These are phyloP conservation scores for Dendrolimus kikuchii DNA, from an alignment of 1,140 invertebrate genomes.

Conservation along the genomic window DNA sequence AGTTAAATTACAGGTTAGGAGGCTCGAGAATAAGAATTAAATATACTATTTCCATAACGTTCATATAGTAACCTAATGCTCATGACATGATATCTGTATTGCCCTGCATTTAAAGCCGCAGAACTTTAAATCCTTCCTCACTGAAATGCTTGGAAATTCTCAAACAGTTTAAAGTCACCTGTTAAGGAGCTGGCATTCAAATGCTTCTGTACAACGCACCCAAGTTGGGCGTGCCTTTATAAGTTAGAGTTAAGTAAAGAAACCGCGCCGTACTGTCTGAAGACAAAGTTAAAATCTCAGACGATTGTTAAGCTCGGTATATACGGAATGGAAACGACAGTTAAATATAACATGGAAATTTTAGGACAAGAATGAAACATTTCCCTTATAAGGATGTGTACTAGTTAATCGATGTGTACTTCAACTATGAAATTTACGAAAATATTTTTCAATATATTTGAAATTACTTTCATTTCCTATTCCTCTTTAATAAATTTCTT, in stretches of 20 bases:
- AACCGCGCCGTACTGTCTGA: constrained; percentile 45
- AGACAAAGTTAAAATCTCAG: constrained; percentile 47
- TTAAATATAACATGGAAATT: neutral
- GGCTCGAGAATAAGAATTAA: no score
- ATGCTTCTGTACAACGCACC: constrained; percentile 27
- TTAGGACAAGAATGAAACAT: neutral
- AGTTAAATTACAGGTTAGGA: no score
- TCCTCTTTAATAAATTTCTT: no score
- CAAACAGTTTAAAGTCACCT: constrained; percentile 50
- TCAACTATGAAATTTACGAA: no score
- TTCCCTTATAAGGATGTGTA: no score
- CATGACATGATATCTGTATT: no score
- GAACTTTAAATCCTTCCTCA: constrained; percentile 46
- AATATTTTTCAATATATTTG: no score
- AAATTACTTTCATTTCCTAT: no score
- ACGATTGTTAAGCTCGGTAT: constrained; percentile 15
- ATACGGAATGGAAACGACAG: constrained; percentile 2
- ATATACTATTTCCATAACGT: no score
- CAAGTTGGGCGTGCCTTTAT: constrained; percentile 46
- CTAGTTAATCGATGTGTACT: no score
- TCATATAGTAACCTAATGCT: no score
- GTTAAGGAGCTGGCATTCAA: constrained; percentile 42
- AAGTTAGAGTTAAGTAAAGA: constrained; percentile 60
- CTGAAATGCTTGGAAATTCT: constrained; percentile 41
- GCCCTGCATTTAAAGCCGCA: constrained; percentile 27